phyloP scores from a whole-genome alignment of 2,113 vertebrate species.

The Equus przewalskii region DNA sequence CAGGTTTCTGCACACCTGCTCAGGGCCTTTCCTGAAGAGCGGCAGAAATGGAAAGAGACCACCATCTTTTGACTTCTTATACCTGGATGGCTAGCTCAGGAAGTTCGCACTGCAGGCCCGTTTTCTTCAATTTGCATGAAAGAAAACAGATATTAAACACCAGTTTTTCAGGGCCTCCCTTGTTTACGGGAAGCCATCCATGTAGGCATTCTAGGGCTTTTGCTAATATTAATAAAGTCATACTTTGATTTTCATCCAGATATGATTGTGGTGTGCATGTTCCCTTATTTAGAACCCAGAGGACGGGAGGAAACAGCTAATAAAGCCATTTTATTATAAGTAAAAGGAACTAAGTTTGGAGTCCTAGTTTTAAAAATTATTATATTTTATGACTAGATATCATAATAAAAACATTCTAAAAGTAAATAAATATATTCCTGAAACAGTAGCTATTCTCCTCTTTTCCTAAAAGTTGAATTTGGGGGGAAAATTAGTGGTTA shows the following conservation, averaged over 20 bases:
- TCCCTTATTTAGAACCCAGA: background rate
- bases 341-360: background rate
- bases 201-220: background rate
- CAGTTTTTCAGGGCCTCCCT: background rate
- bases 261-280: background rate
- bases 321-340: background rate
- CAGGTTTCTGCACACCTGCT: background rate
- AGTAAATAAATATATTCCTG: background rate
- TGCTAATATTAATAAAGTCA: background rate
- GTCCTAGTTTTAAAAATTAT: background rate
- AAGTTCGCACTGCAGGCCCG: background rate
- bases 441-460: background rate
- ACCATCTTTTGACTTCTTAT: background rate
- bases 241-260: background rate
- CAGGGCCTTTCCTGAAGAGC: background rate
- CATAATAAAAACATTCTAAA: background rate
- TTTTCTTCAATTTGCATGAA: slow-evolving; percentile 13
- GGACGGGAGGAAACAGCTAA: background rate
- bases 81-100: background rate
- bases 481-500: background rate
- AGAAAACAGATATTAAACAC: background rate
- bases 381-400: background rate
- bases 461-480: background rate
- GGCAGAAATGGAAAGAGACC: background rate
- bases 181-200: background rate